Conservation (phyloP, 2,888 invertebrate species). For the Habrosyne pyritoides region DNA sequence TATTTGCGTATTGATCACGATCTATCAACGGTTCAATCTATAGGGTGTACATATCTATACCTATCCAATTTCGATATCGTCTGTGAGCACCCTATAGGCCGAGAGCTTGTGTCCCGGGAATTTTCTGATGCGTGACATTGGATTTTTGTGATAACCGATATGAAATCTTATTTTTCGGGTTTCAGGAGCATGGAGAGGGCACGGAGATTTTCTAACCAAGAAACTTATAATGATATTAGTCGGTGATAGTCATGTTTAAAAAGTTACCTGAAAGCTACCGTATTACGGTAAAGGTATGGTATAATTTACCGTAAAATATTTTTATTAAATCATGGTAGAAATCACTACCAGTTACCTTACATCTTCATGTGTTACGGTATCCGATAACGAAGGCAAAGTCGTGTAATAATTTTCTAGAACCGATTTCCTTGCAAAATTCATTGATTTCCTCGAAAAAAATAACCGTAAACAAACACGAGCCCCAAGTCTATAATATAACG, state of each 20-base stretch:
- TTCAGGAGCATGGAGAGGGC: background rate
- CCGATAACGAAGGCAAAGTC: too few relatives aligned
- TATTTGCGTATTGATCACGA: slow-evolving; percentile 25
- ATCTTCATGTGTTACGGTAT: too few relatives aligned
- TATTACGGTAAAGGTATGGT: too few relatives aligned
- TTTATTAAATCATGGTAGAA: too few relatives aligned
- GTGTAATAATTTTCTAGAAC: too few relatives aligned
- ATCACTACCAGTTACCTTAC: too few relatives aligned
- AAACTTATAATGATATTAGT: too few relatives aligned
- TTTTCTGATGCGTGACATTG: slow-evolving; percentile 7
- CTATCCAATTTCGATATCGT: slow-evolving; percentile 6
- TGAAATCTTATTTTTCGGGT: background rate
- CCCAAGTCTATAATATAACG: background rate
- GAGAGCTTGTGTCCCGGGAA: background rate
- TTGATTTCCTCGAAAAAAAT: background rate
- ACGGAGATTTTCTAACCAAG: too few relatives aligned
- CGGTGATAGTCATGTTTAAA: too few relatives aligned
- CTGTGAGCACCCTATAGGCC: background rate
- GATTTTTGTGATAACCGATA: slow-evolving; percentile 1
- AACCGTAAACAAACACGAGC: background rate
- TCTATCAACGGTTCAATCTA: slow-evolving; percentile 24
- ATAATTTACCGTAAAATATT: too few relatives aligned
- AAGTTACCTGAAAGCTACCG: too few relatives aligned
- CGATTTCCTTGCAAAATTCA: too few relatives aligned
- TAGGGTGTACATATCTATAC: background rate